Evolutionary conservation across 2,113 vertebrate genomes (phyloP).

Genomic region (Abramis brama): DNA sequence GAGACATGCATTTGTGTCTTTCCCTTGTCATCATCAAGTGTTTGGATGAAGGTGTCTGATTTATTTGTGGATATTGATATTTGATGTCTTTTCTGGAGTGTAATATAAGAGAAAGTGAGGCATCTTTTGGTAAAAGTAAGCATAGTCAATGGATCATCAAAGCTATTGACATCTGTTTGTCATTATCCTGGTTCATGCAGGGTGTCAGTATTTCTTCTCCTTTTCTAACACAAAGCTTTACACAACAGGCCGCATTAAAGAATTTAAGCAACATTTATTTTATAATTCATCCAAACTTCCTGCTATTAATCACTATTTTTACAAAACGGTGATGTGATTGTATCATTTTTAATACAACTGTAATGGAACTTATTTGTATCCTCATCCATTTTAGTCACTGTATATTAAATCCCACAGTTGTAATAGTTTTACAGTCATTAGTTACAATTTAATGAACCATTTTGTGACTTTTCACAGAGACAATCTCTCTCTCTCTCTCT

Average conservation of each 20-base stretch:
- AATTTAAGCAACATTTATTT: neutral
- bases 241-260: no score
- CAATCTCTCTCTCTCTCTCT: no score
- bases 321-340: neutral
- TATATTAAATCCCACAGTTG: neutral
- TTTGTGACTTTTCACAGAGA: constrained; percentile 1
- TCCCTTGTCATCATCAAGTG: neutral
- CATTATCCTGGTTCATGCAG: neutral
- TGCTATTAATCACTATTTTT: neutral
- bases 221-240: neutral
- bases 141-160: constrained; percentile 36
- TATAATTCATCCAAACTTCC: neutral
- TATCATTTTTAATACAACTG: neutral
- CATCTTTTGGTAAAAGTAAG: constrained; percentile 12
- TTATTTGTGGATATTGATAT: neutral
- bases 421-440: constrained; percentile 40
- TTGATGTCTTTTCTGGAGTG: neutral
- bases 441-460: neutral
- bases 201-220: neutral
- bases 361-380: neutral
- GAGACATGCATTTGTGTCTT: neutral
- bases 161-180: neutral
- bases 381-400: neutral
- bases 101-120: neutral
- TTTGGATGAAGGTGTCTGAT: neutral